Conservation (phyloP, 2,888 invertebrate genomes). For the Cremastinae sp. region DNA sequence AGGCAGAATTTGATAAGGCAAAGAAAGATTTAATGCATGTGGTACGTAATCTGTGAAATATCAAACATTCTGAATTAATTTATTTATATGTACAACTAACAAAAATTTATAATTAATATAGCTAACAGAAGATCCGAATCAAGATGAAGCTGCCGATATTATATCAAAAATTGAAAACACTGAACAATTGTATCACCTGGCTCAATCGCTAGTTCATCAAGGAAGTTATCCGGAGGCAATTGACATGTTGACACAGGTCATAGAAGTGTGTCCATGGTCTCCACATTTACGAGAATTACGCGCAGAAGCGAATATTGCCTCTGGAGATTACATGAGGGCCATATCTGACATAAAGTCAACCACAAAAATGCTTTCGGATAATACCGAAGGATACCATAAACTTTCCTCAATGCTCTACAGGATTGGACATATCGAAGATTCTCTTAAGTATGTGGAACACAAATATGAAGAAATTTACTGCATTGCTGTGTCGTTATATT, state of each 20-base stretch:
- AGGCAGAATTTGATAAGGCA: conserved; percentile 92
- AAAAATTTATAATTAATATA: conserved; percentile 71
- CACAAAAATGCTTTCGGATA: conserved; percentile 95
- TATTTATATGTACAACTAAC: background rate
- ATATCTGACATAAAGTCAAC: conserved; percentile 94
- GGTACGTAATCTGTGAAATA: conserved; percentile 83
- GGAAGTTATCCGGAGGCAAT: conserved; percentile 84
- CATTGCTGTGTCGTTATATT: conserved; percentile 2
- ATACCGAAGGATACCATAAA: conserved; percentile 92
- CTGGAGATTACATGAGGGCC: conserved; percentile 91
- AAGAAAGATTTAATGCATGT: conserved; percentile 91
- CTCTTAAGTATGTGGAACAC: conserved; percentile 90
- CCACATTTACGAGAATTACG: conserved; percentile 90
- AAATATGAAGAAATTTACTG: no score
- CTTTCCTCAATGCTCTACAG: conserved; percentile 93
- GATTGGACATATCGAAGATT: conserved; percentile 94
- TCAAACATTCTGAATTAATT: conserved; percentile 12
- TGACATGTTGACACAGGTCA: conserved; percentile 83
- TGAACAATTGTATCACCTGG: conserved; percentile 84
- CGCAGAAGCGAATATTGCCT: conserved; percentile 90
- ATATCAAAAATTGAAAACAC: conserved; percentile 86
- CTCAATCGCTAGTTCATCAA: conserved; percentile 84
- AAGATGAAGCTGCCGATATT: conserved; percentile 87
- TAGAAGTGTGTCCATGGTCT: conserved; percentile 96
- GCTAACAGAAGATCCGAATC: conserved; percentile 88